Base-by-base conservation (phyloP, 1,140 invertebrate genomes). In the Heliothis subflexa region DNA sequence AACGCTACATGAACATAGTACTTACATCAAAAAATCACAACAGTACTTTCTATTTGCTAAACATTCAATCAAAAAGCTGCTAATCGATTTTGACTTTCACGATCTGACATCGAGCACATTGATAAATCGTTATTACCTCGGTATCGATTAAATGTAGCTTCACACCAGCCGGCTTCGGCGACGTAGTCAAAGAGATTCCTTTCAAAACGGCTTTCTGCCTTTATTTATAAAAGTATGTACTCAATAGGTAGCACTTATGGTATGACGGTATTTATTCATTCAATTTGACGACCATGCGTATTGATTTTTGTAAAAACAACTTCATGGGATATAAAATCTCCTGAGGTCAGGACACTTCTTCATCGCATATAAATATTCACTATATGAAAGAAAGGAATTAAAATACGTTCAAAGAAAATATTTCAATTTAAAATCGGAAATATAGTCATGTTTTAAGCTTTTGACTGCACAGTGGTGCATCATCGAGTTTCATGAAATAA, bases 81-180 rank as follows among this genome's bases (percentile, higher is more conserved):
- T 88, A 86, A 88, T 85, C 85, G 86, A 82, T 86, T 84, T 81
- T 82, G 78, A 86, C 86, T 88, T 88, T 88, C 86, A 86, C 86
- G 77, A 81, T 83, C 75, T 73, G 74, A 12, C 82, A 84, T 83
- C 83, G 80, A 64, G 80, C 73, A 80, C 68, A 66, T 85, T 78
- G 85, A 87, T 86, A 78, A 81, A 82, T 86, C 55, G 55, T 59
- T 85, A 85, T 81, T 82, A 75, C 54, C 55, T 13, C 12, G 59
- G 2, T 75, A 75, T 75, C 72, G 57, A 75, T 75, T 75, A 52
- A 71, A 71, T 57, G 55, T 59, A 52, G 71, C 57, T 75, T 61
- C 21, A 75, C 57, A 55, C 68, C 25, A 55, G 50, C 47, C 66
- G 66, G 40, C 71, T 28, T 57, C 55, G 71, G 4, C 25, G 10